A percentile compares a stretch with the other conserved stretches of the same genome.
phyloP scores from a whole-genome alignment of 2,797 vertebrate genomes.

The Sphaeramia orbicularis region DNA sequence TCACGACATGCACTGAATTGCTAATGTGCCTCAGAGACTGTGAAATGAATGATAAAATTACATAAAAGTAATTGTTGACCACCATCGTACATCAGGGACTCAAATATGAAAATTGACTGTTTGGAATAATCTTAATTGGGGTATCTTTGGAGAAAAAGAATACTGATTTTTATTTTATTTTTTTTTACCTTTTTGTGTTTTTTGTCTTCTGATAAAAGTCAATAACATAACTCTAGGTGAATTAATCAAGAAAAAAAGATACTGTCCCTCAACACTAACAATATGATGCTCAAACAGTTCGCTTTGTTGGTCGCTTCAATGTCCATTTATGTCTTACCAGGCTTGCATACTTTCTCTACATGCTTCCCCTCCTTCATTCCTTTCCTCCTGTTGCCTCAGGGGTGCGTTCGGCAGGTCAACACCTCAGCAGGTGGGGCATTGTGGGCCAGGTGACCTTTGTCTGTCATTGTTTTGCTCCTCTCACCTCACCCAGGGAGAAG shows the following conservation, averaged over 20 bases:
- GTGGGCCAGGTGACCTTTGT: conserved; percentile 81
- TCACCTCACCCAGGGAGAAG: conserved; percentile 80
- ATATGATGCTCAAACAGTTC: neutral
- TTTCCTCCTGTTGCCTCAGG: conserved; percentile 54
- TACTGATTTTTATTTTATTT: neutral
- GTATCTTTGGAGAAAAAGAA: neutral
- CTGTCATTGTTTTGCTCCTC: conserved; percentile 82
- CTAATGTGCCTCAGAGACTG: neutral
- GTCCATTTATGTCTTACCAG: conserved; percentile 5
- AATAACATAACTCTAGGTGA: too few species aligned
- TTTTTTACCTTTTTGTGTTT: too few species aligned
- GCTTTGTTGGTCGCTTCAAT: neutral
- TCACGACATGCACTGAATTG: neutral
- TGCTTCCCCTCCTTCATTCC: conserved; percentile 1
- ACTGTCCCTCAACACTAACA: too few species aligned
- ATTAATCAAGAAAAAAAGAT: too few species aligned
- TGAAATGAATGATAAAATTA: too few species aligned
- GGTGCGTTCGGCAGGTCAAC: conserved; percentile 73
- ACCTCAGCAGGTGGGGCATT: conserved; percentile 68
- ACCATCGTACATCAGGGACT: too few species aligned
- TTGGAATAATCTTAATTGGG: neutral
- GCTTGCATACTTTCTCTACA: neutral
- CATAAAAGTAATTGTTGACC: too few species aligned
- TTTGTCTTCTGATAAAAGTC: too few species aligned
- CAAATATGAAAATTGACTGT: too few species aligned